phyloP scores from a whole-genome alignment of 1,140 invertebrate genomes.

The Papilio machaon region DNA sequence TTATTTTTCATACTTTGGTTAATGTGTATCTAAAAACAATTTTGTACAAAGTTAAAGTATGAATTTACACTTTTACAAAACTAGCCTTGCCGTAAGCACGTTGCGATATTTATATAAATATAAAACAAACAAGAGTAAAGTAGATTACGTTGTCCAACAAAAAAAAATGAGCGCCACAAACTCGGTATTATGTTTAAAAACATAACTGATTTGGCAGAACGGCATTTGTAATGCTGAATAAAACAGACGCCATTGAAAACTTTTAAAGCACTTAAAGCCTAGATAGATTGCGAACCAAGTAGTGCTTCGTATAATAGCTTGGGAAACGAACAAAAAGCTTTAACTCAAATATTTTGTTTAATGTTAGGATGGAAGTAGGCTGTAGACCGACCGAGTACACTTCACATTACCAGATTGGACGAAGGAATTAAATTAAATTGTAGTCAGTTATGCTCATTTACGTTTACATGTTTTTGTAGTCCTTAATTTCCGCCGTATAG shows the following conservation, averaged over 20 bases:
- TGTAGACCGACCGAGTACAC: not conserved
- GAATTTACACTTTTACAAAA: no score
- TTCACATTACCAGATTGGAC: not conserved
- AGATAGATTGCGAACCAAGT: conserved; percentile 32
- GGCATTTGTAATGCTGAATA: conserved; percentile 23
- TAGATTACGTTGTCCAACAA: not conserved
- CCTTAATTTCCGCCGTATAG: not conserved
- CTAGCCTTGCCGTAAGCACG: not conserved
- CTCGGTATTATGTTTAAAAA: conserved; percentile 20
- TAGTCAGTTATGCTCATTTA: not conserved
- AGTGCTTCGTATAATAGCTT: conserved; percentile 35
- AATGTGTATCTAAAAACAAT: not conserved
- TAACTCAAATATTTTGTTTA: conserved; percentile 32
- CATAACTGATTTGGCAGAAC: conserved; percentile 32
- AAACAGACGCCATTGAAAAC: conserved; percentile 38
- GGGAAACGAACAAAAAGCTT: conserved; percentile 32
- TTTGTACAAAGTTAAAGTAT: no score
- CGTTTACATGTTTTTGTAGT: not conserved
- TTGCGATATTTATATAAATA: not conserved
- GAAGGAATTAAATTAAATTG: not conserved
- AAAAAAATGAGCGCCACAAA: not conserved
- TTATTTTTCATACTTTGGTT: not conserved
- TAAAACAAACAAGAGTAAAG: not conserved
- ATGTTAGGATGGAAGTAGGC: conserved; percentile 22
- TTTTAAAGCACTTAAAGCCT: conserved; percentile 36